phyloP scores from a whole-genome alignment of 2,797 vertebrate species.

The Falco novaeseelandiae region DNA sequence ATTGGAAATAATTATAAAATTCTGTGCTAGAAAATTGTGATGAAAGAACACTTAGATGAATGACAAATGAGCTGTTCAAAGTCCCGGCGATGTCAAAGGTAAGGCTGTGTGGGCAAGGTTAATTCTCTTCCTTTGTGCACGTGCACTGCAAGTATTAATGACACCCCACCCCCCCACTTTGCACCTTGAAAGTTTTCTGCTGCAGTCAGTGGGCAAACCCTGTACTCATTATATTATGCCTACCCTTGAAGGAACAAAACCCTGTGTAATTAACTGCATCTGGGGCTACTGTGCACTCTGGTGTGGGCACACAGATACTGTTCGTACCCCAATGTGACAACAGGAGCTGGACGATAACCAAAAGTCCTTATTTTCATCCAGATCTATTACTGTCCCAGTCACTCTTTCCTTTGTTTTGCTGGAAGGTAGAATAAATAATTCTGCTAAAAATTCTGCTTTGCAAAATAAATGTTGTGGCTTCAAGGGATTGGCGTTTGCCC shows the following conservation, averaged over 20 bases:
- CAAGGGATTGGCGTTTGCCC: neutral
- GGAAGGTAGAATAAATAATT: neutral
- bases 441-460: neutral
- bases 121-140: neutral
- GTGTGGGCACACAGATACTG: neutral
- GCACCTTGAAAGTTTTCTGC: neutral
- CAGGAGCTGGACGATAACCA: neutral
- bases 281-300: neutral
- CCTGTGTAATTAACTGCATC: neutral
- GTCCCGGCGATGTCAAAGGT: constrained; percentile 28
- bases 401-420: neutral
- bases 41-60: constrained; percentile 38
- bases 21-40: constrained; percentile 1
- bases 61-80: constrained; percentile 33
- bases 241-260: neutral
- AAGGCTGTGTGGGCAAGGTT: neutral
- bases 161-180: neutral
- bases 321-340: neutral
- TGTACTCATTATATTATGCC: neutral
- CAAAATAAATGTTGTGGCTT: neutral
- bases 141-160: neutral
- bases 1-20: constrained; percentile 45
- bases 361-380: neutral
- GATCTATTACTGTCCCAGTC: neutral
- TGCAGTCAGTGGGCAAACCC: neutral